Conservation (phyloP, 2,797 vertebrate species). For the Hephaestus fuliginosus region DNA sequence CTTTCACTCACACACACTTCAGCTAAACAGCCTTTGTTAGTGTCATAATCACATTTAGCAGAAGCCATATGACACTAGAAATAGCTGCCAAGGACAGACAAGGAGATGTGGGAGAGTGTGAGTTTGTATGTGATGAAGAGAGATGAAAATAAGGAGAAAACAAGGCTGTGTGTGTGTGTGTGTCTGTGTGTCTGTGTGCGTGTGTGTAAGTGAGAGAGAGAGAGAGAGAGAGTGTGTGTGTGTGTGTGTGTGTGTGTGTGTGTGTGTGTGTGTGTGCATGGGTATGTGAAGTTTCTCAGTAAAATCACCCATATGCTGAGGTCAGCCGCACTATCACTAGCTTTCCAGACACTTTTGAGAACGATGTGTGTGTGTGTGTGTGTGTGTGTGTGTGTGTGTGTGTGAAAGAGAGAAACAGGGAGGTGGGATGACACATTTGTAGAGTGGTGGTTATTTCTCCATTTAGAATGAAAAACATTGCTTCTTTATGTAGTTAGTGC, state of each 20-base stretch:
- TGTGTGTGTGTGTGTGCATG: slow-evolving; percentile 20
- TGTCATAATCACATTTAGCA: slow-evolving; percentile 72
- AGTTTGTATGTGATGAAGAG: slow-evolving; percentile 57
- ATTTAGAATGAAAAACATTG: background rate
- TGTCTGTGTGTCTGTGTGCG: slow-evolving; percentile 14
- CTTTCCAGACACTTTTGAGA: slow-evolving; percentile 64
- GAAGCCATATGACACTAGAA: slow-evolving; percentile 73
- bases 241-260: slow-evolving; percentile 15
- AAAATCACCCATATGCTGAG: slow-evolving; percentile 78
- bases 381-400: slow-evolving; percentile 13
- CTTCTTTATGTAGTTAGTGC: slow-evolving; percentile 6
- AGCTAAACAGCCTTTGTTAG: slow-evolving; percentile 66
- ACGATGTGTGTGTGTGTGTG: slow-evolving; percentile 25
- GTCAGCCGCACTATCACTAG: slow-evolving; percentile 77
- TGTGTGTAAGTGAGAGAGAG: too few relatives aligned
- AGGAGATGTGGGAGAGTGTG: slow-evolving; percentile 62
- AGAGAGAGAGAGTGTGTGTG: background rate
- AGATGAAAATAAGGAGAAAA: slow-evolving; percentile 62
- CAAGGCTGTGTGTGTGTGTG: slow-evolving; percentile 32
- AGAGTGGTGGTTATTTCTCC: background rate
- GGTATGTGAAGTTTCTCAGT: slow-evolving; percentile 68
- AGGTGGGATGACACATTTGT: slow-evolving; percentile 23
- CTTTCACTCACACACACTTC: background rate
- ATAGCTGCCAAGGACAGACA: slow-evolving; percentile 69
- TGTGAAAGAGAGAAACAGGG: slow-evolving; percentile 6